phyloP scores from a whole-genome alignment of 1,140 invertebrate species.

The Piezodorus guildinii region DNA sequence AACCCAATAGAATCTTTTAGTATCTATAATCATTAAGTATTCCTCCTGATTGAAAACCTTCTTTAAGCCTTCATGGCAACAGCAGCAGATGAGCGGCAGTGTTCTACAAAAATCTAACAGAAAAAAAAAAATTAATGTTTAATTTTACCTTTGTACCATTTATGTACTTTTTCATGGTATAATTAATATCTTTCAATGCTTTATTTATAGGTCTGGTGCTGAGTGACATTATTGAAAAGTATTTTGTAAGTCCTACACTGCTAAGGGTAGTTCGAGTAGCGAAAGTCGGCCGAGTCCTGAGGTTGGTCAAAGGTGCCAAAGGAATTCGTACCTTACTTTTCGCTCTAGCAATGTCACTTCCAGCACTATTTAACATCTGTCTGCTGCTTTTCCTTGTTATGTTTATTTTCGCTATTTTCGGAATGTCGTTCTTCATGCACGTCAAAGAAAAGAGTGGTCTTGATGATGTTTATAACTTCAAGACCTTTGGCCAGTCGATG shows the following conservation, averaged over 20 bases:
- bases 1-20: too few relatives aligned
- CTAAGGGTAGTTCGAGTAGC: conserved; percentile 94
- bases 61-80: too few relatives aligned
- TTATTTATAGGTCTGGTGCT: conserved; percentile 68
- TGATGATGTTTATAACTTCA: conserved; percentile 96
- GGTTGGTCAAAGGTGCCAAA: conserved; percentile 93
- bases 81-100: too few relatives aligned
- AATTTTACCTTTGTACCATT: too few relatives aligned
- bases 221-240: conserved; percentile 92
- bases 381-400: conserved; percentile 94
- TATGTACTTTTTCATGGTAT: not conserved
- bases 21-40: too few relatives aligned
- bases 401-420: conserved; percentile 99
- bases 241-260: conserved; percentile 94
- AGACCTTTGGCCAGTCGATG: conserved; percentile 96
- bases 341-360: conserved; percentile 93
- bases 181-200: too few relatives aligned
- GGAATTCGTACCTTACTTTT: conserved; percentile 94
- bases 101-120: too few relatives aligned
- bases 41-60: too few relatives aligned
- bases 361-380: conserved; percentile 97
- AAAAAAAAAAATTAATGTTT: too few relatives aligned
- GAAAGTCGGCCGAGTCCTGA: conserved; percentile 91
- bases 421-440: conserved; percentile 99
- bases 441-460: conserved; percentile 86